Evolutionary conservation across 2,113 vertebrate species (phyloP), one percentile per base, ranked within the genome.

Genomic region (Rhinoderma darwinii): DNA sequence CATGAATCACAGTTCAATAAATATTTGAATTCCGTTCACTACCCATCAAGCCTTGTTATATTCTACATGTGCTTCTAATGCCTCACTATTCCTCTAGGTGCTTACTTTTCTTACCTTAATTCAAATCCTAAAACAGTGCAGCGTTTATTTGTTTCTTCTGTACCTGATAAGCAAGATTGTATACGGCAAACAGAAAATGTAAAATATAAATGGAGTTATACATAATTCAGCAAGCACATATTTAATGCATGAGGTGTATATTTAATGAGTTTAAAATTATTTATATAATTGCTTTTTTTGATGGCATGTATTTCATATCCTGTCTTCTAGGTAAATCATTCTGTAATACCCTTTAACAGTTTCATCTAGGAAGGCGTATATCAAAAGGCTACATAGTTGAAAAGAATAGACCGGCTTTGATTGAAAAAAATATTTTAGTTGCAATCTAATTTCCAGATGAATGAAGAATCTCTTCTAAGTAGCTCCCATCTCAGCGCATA

Each of bases 381-480:
- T 79, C 74, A 27, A 47, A 87, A 91, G 79, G 88, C 37, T 88
- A 89, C 37, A 80, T 80, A 82, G 88, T 88, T 88, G 84, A 89
- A 88, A 70, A 88, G 35, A 88, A 90, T 90, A 90, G 72, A 77
- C 83, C 44, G 1, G 81, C 47, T 88, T 63, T 82, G 89, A 59
- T 88, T 88, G 87, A 85, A 79, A 91, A 82, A 86, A 54, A 87
- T 89, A 39, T 90, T 93, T 91, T 87, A 81, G 88, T 88, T 91
- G 83, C 83, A 91, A 89, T 91, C 89, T 75, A 89, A 88, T 93
- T 41, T 80, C 84, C 91, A 83, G 88, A 83, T 90, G 84, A 44
- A 17, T 81, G 6, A 37, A 84, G 84, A 68, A 88, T 88, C 89
- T 90, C 74, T 91, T 82, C 89, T 88, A 77, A 86, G 59, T 89